Evolutionary conservation across 2,888 invertebrate genomes (phyloP).

Genomic region (Nineta flava): DNA sequence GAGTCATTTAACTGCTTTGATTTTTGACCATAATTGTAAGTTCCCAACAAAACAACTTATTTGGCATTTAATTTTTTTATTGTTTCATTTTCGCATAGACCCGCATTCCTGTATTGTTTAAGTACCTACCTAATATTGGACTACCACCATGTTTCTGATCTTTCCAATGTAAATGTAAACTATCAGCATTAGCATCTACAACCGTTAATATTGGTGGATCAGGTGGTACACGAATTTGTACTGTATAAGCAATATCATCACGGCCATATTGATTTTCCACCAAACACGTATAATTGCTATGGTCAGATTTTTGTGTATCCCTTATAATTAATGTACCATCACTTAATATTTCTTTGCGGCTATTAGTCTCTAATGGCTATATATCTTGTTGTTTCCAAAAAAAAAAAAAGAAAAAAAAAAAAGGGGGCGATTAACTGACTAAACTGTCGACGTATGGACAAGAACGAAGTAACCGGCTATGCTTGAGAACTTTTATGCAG

Average conservation of each 20-base stretch:
- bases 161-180: conserved; percentile 66
- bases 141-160: conserved; percentile 71
- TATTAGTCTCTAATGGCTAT: conserved; percentile 52
- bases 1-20: too few relatives aligned
- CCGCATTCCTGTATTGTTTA: too few relatives aligned
- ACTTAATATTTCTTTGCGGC: conserved; percentile 45
- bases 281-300: conserved; percentile 78
- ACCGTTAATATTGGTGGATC: conserved; percentile 70
- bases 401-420: too few relatives aligned
- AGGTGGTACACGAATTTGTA: conserved; percentile 66
- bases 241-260: conserved; percentile 66
- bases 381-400: conserved; percentile 72
- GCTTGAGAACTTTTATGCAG: too few relatives aligned
- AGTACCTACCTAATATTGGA: conserved; percentile 50
- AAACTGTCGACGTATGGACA: too few relatives aligned
- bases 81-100: too few relatives aligned
- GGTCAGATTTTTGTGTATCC: conserved; percentile 65
- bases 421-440: too few relatives aligned
- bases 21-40: too few relatives aligned
- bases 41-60: too few relatives aligned
- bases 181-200: conserved; percentile 67
- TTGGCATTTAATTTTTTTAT: too few relatives aligned
- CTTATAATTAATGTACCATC: conserved; percentile 63
- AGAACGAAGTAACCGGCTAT: too few relatives aligned
- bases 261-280: conserved; percentile 73